Conservation (phyloP, 1,140 invertebrate species). For the Gyrodactylus salaris region DNA sequence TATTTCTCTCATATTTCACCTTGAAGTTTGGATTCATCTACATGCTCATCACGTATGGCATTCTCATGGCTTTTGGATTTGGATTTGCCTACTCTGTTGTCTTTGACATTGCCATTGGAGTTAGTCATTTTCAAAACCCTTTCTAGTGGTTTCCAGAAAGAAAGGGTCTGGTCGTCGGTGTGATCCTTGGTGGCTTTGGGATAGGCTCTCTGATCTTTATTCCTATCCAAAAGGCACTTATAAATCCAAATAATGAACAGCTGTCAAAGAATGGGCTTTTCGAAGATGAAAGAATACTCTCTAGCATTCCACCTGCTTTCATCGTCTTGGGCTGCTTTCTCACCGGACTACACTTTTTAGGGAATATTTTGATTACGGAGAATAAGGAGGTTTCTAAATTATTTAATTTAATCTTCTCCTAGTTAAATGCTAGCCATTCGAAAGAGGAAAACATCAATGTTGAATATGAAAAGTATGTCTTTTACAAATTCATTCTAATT, state of each 20-base stretch:
- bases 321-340: background rate
- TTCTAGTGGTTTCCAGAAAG: conserved; percentile 1
- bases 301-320: background rate
- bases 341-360: background rate
- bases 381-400: too few species aligned
- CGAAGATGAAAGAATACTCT: background rate
- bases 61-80: background rate
- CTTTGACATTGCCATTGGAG: background rate
- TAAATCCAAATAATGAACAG: background rate
- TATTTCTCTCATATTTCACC: conserved; percentile 3
- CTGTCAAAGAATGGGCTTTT: background rate
- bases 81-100: conserved; percentile 3
- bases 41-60: background rate
- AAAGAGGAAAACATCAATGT: too few species aligned
- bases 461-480: too few species aligned
- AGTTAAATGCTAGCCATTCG: too few species aligned
- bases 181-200: conserved; percentile 2
- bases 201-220: background rate
- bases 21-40: background rate
- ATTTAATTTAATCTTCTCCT: too few species aligned
- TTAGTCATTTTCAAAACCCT: background rate
- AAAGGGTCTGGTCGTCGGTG: background rate
- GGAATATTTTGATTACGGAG: background rate
- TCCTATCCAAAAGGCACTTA: background rate
- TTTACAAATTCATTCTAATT: too few species aligned